Conservation (phyloP, 2,888 invertebrate genomes). For the Latrodectus hesperus region DNA sequence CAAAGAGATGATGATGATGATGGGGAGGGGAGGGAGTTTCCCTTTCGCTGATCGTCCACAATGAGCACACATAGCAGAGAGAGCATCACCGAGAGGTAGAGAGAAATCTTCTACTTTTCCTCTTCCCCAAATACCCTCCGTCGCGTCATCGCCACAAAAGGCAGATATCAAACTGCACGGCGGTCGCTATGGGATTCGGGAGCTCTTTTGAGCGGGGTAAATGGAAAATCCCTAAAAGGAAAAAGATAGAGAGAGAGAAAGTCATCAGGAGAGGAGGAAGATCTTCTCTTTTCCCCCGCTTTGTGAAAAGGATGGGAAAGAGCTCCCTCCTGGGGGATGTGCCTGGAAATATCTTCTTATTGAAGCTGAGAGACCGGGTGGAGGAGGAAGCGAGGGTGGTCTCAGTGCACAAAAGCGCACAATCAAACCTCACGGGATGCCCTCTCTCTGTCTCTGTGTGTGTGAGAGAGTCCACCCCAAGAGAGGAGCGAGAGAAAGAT, state of each 20-base stretch:
- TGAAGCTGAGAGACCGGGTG: not conserved
- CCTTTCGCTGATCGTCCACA: too few species aligned
- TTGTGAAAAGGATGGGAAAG: not conserved
- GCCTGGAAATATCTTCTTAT: not conserved
- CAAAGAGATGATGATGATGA: conserved; percentile 14
- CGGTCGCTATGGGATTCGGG: conserved; percentile 39
- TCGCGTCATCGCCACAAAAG: conserved; percentile 65
- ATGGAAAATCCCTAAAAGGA: conserved; percentile 52
- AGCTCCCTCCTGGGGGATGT: not conserved
- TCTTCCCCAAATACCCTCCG: not conserved
- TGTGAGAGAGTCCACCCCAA: conserved; percentile 9
- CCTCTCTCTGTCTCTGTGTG: not conserved
- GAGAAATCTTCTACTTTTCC: too few species aligned
- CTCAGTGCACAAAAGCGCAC: conserved; percentile 33
- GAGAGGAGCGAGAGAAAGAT: not conserved
- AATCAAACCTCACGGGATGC: conserved; percentile 43
- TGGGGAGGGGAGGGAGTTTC: too few species aligned
- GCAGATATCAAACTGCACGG: conserved; percentile 43
- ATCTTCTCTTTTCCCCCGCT: too few species aligned
- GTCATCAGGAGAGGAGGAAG: conserved; percentile 38
- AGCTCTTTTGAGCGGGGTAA: conserved; percentile 57
- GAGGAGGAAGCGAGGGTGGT: conserved; percentile 1
- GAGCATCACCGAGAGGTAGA: too few species aligned
- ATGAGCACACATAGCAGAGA: too few species aligned
- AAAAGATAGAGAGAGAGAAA: conserved; percentile 36